Percentiles rank a stretch among this genome's conserved stretches.
Conservation (phyloP, 1,140 invertebrate species). For the Drosophila pseudoobscura region DNA sequence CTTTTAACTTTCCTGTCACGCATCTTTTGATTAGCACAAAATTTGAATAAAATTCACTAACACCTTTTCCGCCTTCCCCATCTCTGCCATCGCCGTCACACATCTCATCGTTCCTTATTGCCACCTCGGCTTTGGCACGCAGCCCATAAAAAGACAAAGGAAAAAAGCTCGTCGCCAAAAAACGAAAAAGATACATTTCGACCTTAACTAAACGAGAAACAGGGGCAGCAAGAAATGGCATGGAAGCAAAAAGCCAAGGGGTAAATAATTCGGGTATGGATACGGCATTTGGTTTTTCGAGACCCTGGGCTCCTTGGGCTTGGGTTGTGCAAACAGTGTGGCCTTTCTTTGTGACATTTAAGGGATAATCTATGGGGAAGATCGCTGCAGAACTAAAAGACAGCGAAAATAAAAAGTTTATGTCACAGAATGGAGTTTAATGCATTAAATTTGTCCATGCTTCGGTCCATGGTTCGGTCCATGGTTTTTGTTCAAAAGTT, state of each 20-base stretch:
- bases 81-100: neutral
- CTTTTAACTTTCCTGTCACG: constrained; percentile 63
- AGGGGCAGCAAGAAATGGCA: constrained; percentile 21
- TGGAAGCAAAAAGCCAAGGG: constrained; percentile 20
- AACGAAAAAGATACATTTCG: constrained; percentile 43
- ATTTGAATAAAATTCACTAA: constrained; percentile 80
- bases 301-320: too few relatives aligned
- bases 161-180: constrained; percentile 63
- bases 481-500: too few relatives aligned
- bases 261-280: constrained; percentile 10
- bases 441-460: too few relatives aligned
- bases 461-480: too few relatives aligned
- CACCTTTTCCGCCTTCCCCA: constrained; percentile 46
- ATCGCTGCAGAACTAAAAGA: too few relatives aligned
- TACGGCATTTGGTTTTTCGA: too few relatives aligned
- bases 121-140: constrained; percentile 6
- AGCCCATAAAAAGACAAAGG: constrained; percentile 59
- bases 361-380: too few relatives aligned
- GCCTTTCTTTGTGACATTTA: too few relatives aligned
- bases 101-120: neutral
- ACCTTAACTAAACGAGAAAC: constrained; percentile 27
- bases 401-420: too few relatives aligned
- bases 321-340: too few relatives aligned
- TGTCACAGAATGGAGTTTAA: too few relatives aligned
- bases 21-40: constrained; percentile 75